phyloP scores from a whole-genome alignment of 2,888 invertebrate species.

The Ypsolopha scabrella region DNA sequence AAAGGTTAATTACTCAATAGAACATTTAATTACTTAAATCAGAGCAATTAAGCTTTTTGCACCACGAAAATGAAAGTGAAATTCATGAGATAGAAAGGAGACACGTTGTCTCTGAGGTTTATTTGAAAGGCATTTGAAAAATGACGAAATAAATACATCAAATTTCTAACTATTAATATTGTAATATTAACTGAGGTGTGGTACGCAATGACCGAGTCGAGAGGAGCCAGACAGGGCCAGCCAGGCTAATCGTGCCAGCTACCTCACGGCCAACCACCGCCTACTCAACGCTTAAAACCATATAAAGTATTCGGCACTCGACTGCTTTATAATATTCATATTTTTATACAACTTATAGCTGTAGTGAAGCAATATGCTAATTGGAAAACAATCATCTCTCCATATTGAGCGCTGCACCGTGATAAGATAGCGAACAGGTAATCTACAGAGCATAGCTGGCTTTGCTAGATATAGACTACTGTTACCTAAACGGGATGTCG shows the following conservation, averaged over 20 bases:
- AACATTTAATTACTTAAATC: no score
- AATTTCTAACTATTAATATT: no score
- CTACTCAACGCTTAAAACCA: constrained; percentile 63
- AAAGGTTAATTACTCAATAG: no score
- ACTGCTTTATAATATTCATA: constrained; percentile 54
- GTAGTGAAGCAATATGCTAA: constrained; percentile 40
- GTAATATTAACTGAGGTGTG: constrained; percentile 40
- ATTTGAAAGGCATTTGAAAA: no score
- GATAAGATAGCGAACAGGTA: neutral
- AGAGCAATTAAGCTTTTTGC: no score
- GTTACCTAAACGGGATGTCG: no score
- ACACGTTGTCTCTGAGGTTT: no score
- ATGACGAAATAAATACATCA: no score
- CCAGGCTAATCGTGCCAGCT: constrained; percentile 49
- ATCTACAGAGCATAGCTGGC: neutral
- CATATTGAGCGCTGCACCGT: neutral
- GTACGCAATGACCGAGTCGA: neutral
- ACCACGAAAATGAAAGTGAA: no score
- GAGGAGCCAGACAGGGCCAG: constrained; percentile 23
- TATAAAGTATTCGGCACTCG: constrained; percentile 54
- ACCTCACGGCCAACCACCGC: constrained; percentile 63
- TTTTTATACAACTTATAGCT: constrained; percentile 35
- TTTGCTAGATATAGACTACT: neutral
- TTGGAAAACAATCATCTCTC: constrained; percentile 35
- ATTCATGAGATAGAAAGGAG: no score